Conservation (phyloP, 2,113 vertebrate species). For the Caretta caretta region DNA sequence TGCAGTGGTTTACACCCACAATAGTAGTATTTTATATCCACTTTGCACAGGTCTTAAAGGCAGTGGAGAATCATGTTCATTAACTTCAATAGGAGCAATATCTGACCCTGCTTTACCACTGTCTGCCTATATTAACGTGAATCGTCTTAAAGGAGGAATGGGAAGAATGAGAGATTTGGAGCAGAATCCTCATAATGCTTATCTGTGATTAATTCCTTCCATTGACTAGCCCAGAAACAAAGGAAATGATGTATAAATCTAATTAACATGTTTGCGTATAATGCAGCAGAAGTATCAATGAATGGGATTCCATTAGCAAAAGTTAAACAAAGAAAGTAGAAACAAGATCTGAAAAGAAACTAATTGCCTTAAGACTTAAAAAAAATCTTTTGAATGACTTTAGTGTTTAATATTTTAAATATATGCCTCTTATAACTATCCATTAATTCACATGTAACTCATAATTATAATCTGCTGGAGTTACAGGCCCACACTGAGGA, state of each 20-base stretch:
- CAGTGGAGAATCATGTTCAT: background rate
- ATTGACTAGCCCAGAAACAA: conserved; percentile 26
- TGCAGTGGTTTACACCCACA: background rate
- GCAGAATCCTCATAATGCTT: background rate
- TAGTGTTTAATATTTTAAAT: conserved; percentile 37
- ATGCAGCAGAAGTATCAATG: conserved; percentile 24
- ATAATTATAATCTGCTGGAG: conserved; percentile 46
- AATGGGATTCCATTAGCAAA: conserved; percentile 7
- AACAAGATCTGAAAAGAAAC: conserved; percentile 20
- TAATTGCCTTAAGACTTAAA: conserved; percentile 1
- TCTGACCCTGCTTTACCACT: background rate
- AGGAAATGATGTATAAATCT: conserved; percentile 22
- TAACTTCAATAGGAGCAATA: background rate
- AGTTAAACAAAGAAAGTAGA: background rate
- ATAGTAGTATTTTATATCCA: background rate
- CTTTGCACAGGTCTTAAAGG: background rate
- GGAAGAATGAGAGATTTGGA: background rate
- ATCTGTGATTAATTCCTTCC: background rate
- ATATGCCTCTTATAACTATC: conserved; percentile 2
- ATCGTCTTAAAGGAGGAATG: background rate
- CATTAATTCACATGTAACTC: conserved; percentile 10
- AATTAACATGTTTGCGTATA: conserved; percentile 16
- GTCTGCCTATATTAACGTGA: background rate
- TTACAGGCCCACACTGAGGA: conserved; percentile 15
- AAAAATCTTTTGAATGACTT: conserved; percentile 26